Base-by-base conservation (phyloP, 2,113 vertebrate species). In the Clupea harengus region DNA sequence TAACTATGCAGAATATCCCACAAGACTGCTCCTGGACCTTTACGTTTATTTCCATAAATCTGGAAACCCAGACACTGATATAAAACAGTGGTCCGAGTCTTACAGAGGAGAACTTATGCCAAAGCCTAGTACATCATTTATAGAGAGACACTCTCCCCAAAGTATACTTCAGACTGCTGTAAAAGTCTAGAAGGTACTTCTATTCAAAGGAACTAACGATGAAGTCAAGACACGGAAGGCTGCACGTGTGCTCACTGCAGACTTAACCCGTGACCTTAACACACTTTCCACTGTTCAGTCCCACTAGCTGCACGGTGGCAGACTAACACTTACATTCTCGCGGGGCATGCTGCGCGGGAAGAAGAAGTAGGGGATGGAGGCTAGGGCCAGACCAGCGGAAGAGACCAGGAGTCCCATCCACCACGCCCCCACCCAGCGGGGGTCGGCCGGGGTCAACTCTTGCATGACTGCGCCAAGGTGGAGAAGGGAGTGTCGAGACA, bases 351-450 rank as follows among this genome's bases (percentile, higher is more conserved):
- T 64, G 3, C 94, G 94, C 81, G 98, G 98, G 87, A 99, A 99
- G 93, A 99, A 99, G 90, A 99, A 99, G 90, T 98, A 99, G 0
- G 98, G 98, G 81, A 97, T 93, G 86, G 97, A 99, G 0, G 95
- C 95, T 87, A 99, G 86, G 28, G 96, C 89, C 90, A 99, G 89
- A 88, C 92, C 94, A 84, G 89, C 96, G 0, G 96, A 93, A 49
- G 96, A 93, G 85, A 99, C 93, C 84, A 99, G 95, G 83, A 99
- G 94, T 39, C 98, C 98, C 86, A 99, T 90, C 98, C 98, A 99
- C 98, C 98, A 99, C 81, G 98, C 98, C 49, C 98, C 98, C 0
- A 99, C 96, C 98, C 98, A 99, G 47, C 96, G 96, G 32, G 97
- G 97, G 89, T 99, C 98, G 3, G 45, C 20, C 0, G 93, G 95